Evolutionary conservation across 2,113 vertebrate species (phyloP).

Genomic region (Ornithorhynchus anatinus): DNA sequence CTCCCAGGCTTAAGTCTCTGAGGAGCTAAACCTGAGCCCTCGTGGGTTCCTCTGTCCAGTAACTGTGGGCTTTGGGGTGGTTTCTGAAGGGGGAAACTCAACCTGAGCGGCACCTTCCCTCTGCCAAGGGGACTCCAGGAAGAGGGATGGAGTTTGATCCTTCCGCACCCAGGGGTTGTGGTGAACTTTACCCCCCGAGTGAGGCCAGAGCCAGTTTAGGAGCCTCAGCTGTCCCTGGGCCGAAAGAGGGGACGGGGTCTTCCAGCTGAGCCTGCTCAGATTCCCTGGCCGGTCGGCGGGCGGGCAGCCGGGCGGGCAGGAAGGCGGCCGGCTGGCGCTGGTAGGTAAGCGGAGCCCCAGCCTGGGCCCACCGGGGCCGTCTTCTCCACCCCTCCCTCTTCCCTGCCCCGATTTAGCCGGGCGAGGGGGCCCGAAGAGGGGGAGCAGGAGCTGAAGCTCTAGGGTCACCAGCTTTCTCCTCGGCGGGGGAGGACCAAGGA

Average conservation of each 20-base stretch:
- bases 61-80: fast-evolving
- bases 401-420: neutral
- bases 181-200: conserved; percentile 60
- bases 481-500: too few relatives aligned
- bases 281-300: neutral
- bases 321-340: neutral
- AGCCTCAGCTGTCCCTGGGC: neutral
- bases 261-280: neutral
- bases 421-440: too few relatives aligned
- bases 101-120: neutral
- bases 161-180: conserved; percentile 21
- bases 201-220: neutral
- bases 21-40: too few relatives aligned
- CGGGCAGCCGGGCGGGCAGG: neutral
- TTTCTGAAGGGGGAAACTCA: too few relatives aligned
- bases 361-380: too few relatives aligned
- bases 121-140: conserved; percentile 10
- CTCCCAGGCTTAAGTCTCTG: too few relatives aligned
- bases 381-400: neutral
- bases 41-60: too few relatives aligned
- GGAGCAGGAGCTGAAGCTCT: too few relatives aligned
- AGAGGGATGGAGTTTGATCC: conserved; percentile 52
- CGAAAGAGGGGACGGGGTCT: neutral
- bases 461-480: too few relatives aligned
- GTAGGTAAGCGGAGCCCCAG: too few relatives aligned